These are phyloP conservation scores for Neodiprion virginianus DNA, from an alignment of 1,140 invertebrate species.

Conservation along the genomic window DNA sequence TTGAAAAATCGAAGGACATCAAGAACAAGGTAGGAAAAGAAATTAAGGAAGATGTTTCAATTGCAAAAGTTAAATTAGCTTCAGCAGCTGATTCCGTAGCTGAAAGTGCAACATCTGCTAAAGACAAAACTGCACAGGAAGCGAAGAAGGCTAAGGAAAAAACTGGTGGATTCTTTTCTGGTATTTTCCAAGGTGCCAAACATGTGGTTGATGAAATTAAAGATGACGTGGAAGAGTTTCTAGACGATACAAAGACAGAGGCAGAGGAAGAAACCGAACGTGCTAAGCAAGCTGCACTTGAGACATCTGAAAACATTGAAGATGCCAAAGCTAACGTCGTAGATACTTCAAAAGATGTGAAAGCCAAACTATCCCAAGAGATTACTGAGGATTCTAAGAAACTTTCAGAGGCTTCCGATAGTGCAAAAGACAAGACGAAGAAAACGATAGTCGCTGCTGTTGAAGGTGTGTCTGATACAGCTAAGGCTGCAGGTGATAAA, in stretches of 20 bases:
- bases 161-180: slow-evolving; percentile 19
- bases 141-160: slow-evolving; percentile 19
- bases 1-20: not conserved
- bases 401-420: not conserved
- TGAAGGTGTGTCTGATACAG: not conserved
- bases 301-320: not conserved
- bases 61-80: not conserved
- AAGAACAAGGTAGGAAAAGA: slow-evolving; percentile 5
- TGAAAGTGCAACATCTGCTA: not conserved
- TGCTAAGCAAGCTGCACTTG: not conserved
- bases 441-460: not conserved
- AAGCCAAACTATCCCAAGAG: not conserved
- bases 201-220: slow-evolving; percentile 22
- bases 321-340: not conserved
- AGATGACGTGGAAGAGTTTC: not conserved
- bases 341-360: not conserved
- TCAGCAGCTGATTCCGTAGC: not conserved
- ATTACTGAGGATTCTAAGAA: not conserved
- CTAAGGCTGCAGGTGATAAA: slow-evolving; percentile 21
- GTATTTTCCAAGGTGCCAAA: slow-evolving; percentile 24
- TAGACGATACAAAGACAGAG: slow-evolving; percentile 8
- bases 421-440: not conserved
- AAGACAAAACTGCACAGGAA: slow-evolving; percentile 14
- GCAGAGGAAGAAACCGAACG: slow-evolving; percentile 14
- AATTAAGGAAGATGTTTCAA: slow-evolving; percentile 15